phyloP scores from a whole-genome alignment of 2,888 invertebrate species.

The Hemicrepidius hirtus region DNA sequence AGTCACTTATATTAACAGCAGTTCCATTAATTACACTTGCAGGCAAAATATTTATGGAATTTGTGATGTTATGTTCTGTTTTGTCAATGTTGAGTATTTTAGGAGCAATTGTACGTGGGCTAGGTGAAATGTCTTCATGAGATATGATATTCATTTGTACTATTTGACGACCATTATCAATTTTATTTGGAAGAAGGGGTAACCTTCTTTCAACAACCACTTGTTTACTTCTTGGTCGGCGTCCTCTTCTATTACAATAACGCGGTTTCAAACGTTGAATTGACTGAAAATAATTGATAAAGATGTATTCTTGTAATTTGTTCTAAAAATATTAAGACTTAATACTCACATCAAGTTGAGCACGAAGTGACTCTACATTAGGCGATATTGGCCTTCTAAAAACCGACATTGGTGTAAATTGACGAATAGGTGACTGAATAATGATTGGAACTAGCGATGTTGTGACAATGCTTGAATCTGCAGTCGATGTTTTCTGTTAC shows the following conservation, averaged over 20 bases:
- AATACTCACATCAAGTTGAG: conserved; percentile 72
- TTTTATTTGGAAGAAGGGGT: conserved; percentile 78
- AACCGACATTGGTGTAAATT: conserved; percentile 55
- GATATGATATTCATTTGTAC: conserved; percentile 71
- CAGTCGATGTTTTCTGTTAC: conserved; percentile 25
- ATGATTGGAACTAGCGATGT: conserved; percentile 42
- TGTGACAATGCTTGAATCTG: neutral
- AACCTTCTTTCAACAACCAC: conserved; percentile 86
- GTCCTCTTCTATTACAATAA: conserved; percentile 70
- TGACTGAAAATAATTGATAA: conserved; percentile 57
- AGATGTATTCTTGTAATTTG: neutral
- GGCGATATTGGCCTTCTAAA: conserved; percentile 61
- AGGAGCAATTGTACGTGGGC: conserved; percentile 41
- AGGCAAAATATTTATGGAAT: conserved; percentile 26
- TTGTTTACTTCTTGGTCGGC: conserved; percentile 73
- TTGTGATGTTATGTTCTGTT: conserved; percentile 39
- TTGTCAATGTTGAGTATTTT: conserved; percentile 46
- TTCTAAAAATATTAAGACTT: neutral
- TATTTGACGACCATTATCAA: conserved; percentile 72
- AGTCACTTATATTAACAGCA: neutral
- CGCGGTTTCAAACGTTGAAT: conserved; percentile 68
- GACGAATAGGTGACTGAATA: conserved; percentile 51
- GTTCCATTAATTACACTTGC: neutral
- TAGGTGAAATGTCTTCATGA: conserved; percentile 58
- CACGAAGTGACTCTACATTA: conserved; percentile 69